A percentile compares a stretch with the other conserved stretches of the same genome.
Evolutionary conservation across 2,888 invertebrate genomes (phyloP).

Genomic region (Trachelus troglodyta): DNA sequence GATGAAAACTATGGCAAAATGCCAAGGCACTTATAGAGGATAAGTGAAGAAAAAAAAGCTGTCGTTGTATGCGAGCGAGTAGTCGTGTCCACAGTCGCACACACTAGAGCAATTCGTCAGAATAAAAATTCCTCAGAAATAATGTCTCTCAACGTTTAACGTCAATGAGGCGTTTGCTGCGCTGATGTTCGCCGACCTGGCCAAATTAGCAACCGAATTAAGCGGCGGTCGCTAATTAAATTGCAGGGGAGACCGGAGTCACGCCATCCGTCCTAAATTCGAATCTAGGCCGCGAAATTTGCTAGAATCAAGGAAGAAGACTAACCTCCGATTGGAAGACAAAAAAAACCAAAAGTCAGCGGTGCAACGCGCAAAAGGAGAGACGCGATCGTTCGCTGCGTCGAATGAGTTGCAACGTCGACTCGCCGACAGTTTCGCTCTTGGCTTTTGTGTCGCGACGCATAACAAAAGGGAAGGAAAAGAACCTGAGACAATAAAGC

Average conservation of each 20-base stretch:
- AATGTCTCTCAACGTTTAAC: neutral
- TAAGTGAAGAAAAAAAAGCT: too few relatives aligned
- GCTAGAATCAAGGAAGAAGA: neutral
- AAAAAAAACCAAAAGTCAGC: neutral
- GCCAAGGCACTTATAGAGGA: neutral
- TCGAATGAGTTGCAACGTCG: neutral
- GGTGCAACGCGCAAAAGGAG: neutral
- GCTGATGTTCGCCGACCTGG: neutral
- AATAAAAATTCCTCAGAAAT: neutral
- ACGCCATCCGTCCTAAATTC: neutral
- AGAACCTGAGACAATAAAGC: slow-evolving; percentile 23
- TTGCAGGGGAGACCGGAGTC: neutral
- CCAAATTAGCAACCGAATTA: neutral
- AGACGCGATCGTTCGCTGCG: neutral
- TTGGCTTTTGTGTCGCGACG: neutral
- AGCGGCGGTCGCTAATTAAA: neutral
- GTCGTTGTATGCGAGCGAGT: neutral
- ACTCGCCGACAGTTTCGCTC: neutral
- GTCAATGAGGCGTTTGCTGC: neutral
- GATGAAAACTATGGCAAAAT: neutral
- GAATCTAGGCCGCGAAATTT: neutral
- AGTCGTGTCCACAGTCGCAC: neutral
- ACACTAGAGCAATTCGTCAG: neutral
- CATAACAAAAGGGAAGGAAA: slow-evolving; percentile 11
- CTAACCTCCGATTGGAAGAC: too few relatives aligned